phyloP scores from a whole-genome alignment of 2,797 vertebrate species.

The Mus caroli region DNA sequence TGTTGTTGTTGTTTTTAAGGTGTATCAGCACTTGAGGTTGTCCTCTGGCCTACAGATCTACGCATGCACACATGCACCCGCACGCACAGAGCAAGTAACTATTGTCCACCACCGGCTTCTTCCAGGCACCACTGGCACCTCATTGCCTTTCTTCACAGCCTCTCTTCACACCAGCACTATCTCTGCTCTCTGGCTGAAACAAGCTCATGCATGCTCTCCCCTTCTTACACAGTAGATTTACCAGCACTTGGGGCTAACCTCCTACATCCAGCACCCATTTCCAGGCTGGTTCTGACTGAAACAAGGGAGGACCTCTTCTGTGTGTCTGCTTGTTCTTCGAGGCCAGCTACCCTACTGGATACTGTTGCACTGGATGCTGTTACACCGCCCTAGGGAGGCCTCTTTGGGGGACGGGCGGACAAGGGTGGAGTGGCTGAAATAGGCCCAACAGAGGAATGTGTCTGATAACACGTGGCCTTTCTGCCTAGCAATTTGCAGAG shows the following conservation, averaged over 20 bases:
- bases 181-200: neutral
- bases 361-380: neutral
- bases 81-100: neutral
- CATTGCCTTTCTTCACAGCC: too few relatives aligned
- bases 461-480: neutral
- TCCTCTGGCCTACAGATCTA: neutral
- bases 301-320: neutral
- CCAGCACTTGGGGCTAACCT: neutral
- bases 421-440: neutral
- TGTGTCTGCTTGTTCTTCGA: neutral
- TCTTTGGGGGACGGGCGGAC: neutral
- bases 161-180: neutral
- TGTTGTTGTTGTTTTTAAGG: neutral
- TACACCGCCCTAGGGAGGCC: neutral
- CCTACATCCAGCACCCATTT: neutral
- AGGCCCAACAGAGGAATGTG: neutral
- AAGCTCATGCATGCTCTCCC: neutral
- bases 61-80: accelerated
- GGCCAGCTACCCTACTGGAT: neutral
- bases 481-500: neutral
- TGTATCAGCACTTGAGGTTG: neutral
- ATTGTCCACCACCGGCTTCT: neutral
- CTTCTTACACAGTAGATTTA: neutral
- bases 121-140: neutral
- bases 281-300: neutral